Conservation (phyloP, 2,888 invertebrate species). For the Eupelmus urozonus region DNA sequence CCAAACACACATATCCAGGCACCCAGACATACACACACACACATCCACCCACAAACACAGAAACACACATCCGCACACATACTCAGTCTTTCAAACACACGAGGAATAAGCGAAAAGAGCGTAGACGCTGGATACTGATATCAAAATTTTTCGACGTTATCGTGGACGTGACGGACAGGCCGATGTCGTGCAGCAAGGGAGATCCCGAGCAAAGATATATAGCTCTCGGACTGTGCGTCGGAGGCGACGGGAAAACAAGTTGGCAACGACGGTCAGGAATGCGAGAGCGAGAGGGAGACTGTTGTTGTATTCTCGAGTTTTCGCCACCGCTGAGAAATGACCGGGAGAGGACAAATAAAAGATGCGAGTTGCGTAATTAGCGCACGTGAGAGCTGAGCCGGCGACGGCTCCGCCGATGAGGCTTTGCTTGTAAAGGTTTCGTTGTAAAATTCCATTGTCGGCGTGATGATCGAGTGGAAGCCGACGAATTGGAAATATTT, state of each 20-base stretch:
- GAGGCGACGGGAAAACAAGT: not conserved
- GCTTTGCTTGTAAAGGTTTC: slow-evolving; percentile 6
- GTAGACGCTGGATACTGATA: not conserved
- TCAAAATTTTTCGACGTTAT: slow-evolving; percentile 41
- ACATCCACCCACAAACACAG: too few relatives aligned
- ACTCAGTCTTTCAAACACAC: too few relatives aligned
- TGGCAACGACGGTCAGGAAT: not conserved
- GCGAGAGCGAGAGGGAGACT: not conserved
- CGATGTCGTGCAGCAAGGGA: not conserved
- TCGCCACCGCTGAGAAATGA: not conserved
- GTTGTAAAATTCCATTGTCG: slow-evolving; percentile 39
- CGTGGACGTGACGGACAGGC: not conserved
- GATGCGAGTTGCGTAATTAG: slow-evolving; percentile 24
- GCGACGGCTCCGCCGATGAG: too few relatives aligned
- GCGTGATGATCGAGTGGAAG: slow-evolving; percentile 17
- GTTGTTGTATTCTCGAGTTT: not conserved
- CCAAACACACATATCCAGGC: too few relatives aligned
- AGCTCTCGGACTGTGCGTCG: too few relatives aligned
- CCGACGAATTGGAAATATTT: slow-evolving; percentile 7
- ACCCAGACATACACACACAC: too few relatives aligned
- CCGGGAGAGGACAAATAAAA: slow-evolving; percentile 7
- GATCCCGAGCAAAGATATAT: slow-evolving; percentile 10
- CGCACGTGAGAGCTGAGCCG: not conserved
- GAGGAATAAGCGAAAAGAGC: not conserved
- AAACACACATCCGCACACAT: too few relatives aligned